Evolutionary conservation across 1,140 invertebrate species (phyloP).

Genomic region (Pachypeltis micranthus): DNA sequence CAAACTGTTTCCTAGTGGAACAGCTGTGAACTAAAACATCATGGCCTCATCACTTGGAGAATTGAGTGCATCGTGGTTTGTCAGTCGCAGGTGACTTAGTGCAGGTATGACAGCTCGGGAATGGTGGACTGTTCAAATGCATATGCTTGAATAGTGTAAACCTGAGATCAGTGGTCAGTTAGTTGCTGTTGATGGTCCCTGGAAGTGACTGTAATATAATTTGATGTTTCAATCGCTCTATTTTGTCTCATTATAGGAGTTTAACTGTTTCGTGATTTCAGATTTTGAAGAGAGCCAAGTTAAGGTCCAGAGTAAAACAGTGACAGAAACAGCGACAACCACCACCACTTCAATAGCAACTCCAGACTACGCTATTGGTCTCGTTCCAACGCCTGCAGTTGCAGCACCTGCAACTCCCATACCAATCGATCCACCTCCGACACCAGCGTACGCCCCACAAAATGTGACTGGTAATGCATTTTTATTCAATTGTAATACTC

Average conservation of each 20-base stretch:
- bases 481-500: background rate
- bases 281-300: constrained; percentile 57
- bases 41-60: too few species aligned
- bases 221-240: too few species aligned
- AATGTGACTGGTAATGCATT: constrained; percentile 14
- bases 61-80: too few species aligned
- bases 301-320: constrained; percentile 40
- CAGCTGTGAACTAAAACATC: too few species aligned
- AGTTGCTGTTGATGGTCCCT: too few species aligned
- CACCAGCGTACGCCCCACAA: constrained; percentile 18
- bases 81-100: too few species aligned
- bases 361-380: constrained; percentile 68
- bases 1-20: too few species aligned
- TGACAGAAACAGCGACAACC: constrained; percentile 38
- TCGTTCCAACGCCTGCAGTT: constrained; percentile 41
- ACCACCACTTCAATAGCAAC: constrained; percentile 38
- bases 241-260: background rate
- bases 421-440: constrained; percentile 3
- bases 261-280: constrained; percentile 29
- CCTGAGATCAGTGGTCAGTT: too few species aligned
- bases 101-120: too few species aligned
- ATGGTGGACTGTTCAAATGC: too few species aligned
- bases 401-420: constrained; percentile 28
- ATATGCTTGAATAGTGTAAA: too few species aligned
- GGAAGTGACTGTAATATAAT: too few species aligned